phyloP scores from a whole-genome alignment of 2,797 vertebrate genomes.

The Syncerus caffer region DNA sequence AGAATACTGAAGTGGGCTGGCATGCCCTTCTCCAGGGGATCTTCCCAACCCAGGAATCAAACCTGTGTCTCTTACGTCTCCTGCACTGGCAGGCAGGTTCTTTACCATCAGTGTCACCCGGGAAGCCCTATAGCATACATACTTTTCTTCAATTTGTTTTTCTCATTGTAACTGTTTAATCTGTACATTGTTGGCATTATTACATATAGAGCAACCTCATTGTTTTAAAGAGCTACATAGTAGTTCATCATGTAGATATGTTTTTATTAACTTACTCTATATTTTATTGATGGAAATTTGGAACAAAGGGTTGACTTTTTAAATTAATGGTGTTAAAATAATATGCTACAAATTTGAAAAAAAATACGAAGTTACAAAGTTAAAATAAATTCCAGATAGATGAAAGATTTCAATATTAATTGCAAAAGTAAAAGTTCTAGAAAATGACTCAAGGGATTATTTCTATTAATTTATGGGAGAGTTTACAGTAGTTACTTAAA shows the following conservation, averaged over 20 bases:
- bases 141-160: not conserved
- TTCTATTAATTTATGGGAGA: not conserved
- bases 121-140: not conserved
- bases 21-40: not conserved
- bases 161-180: not conserved
- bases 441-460: constrained; percentile 11
- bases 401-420: not conserved
- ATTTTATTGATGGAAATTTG: constrained; percentile 9
- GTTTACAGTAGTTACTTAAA: not conserved
- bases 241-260: not conserved
- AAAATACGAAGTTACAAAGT: not conserved
- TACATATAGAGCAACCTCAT: not conserved
- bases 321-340: not conserved
- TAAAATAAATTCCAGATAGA: not conserved
- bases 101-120: not conserved
- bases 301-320: not conserved
- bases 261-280: not conserved
- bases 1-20: not conserved
- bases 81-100: not conserved
- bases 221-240: not conserved
- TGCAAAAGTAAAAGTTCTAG: not conserved
- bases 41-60: not conserved
- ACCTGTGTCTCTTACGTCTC: not conserved
- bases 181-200: not conserved
- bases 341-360: not conserved